These are phyloP conservation scores for Redunca redunca DNA, from an alignment of 2,113 vertebrate species.

Conservation along the genomic window DNA sequence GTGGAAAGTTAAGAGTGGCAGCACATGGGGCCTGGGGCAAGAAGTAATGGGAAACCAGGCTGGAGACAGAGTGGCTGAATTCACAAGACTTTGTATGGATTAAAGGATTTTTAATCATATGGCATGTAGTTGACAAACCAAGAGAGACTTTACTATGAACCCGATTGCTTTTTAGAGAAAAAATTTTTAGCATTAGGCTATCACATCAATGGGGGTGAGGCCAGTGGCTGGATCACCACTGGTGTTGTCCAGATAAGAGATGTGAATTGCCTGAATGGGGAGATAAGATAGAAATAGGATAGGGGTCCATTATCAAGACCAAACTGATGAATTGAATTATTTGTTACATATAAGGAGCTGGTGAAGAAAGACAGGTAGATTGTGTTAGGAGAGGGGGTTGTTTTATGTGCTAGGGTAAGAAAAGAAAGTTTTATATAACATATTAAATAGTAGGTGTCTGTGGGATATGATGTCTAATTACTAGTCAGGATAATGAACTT, in stretches of 20 bases:
- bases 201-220: not conserved
- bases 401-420: not conserved
- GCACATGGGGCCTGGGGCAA: rapidly evolving
- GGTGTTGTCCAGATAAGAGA: not conserved
- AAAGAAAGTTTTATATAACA: not conserved
- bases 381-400: not conserved
- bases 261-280: not conserved
- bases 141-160: not conserved
- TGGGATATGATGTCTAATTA: not conserved
- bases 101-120: not conserved
- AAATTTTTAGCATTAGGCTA: not conserved
- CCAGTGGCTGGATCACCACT: not conserved
- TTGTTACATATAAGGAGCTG: not conserved
- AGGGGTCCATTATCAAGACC: not conserved
- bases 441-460: not conserved
- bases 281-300: not conserved
- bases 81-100: not conserved
- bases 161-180: not conserved
- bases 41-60: not conserved
- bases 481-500: not conserved
- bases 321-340: not conserved
- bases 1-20: not conserved
- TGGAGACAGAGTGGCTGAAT: not conserved
- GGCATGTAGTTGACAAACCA: not conserved
- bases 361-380: not conserved